Conservation (phyloP, 2,888 invertebrate genomes). For the Agrotis segetum region DNA sequence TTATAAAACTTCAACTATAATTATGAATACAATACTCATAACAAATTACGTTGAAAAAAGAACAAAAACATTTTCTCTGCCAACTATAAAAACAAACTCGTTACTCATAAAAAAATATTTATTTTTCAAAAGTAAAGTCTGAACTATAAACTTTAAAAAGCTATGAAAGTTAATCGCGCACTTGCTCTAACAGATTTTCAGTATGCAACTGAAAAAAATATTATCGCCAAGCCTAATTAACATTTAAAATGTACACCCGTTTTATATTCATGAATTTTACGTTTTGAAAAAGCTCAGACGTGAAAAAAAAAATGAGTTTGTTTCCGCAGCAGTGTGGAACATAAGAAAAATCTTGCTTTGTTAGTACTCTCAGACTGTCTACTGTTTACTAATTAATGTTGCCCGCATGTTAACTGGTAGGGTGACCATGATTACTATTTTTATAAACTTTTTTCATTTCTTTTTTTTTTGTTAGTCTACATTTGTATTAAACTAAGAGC, state of each 20-base stretch:
- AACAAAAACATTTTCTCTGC: not conserved
- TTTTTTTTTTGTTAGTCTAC: too few species aligned
- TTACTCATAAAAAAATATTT: constrained; percentile 23
- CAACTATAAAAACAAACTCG: constrained; percentile 5
- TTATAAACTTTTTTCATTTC: not conserved
- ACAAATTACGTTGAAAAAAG: not conserved
- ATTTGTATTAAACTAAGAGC: too few species aligned
- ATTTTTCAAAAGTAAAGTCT: constrained; percentile 14
- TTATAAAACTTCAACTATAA: too few species aligned
- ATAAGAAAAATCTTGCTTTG: constrained; percentile 83
- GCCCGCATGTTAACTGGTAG: constrained; percentile 83
- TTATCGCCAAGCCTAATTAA: constrained; percentile 66
- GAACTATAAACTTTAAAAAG: constrained; percentile 34
- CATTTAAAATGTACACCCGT: constrained; percentile 67
- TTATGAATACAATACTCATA: too few species aligned
- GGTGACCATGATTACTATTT: constrained; percentile 63
- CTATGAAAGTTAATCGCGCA: constrained; percentile 50
- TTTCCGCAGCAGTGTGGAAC: constrained; percentile 68
- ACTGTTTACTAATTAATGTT: constrained; percentile 89
- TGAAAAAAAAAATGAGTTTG: constrained; percentile 67
- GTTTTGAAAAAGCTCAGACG: constrained; percentile 71
- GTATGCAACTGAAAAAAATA: constrained; percentile 52
- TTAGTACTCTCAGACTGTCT: constrained; percentile 81
- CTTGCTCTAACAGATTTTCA: constrained; percentile 50
- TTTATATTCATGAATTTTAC: constrained; percentile 72